Evolutionary conservation across 2,113 vertebrate genomes (phyloP), one percentile per base, ranked within the genome.

Genomic region (Sardina pilchardus): DNA sequence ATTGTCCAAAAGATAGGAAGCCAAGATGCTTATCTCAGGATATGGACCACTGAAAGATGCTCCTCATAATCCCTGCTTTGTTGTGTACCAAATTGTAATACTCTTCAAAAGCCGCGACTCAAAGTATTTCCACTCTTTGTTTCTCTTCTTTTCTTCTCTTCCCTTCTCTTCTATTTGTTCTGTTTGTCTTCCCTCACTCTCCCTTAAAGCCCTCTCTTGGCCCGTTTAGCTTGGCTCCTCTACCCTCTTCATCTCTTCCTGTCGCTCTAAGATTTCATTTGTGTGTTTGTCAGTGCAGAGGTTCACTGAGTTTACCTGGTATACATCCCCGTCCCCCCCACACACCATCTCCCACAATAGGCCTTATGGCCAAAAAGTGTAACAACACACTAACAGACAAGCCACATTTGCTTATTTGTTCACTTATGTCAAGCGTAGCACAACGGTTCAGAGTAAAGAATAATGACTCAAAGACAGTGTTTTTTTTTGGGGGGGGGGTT

Each of bases 401-500:
- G 19, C 21, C 21, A 59, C 53, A 59, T 59, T 21, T 24, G 53
- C 24, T 59, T 24, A 59, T 24, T 59, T 59, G 21, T 59, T 59
- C 53, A 24, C 21, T 5, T 59, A 59, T 59, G 19, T 50, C 48
- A 19, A 50, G 48, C 48, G 7, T 6, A 7, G 19, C 21, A 4
- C 53, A n/a, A n/a, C n/a, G n/a, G 53, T 59, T 59, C 6, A 59
- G 53, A 19, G 53, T 21, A 56, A 24, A 6, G 19, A 17, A 21
- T 24, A 56, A 56, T 24, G 53, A 56, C 53, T 56, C 43, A 42
- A 67, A 82, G 80, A 84, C 50, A 17, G 67, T 10, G 81, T 81
- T 48, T 48, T 82, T 75, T 85, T 85, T 81, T 83, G n/a, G n/a
- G n/a, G n/a, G n/a, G n/a, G n/a, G n/a, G n/a, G n/a, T 80, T 80